These are phyloP conservation scores for Caenorhabditis sp. DNA, from an alignment of 2,888 invertebrate genomes.

Conservation along the genomic window DNA sequence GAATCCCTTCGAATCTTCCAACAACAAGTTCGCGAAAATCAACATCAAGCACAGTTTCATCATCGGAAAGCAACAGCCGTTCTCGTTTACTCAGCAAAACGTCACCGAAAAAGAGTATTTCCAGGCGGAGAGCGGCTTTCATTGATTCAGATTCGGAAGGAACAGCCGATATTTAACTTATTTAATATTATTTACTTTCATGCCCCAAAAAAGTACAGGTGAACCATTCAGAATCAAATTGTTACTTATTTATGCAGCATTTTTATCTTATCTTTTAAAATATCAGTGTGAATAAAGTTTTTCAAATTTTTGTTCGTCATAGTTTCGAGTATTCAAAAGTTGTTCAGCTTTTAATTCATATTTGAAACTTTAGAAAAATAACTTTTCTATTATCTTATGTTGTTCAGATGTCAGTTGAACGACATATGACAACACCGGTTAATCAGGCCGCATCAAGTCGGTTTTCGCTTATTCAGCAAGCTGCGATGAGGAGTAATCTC, in stretches of 20 bases:
- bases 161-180: too few species aligned
- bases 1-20: background rate
- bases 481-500: conserved; percentile 6
- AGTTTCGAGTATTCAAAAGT: too few species aligned
- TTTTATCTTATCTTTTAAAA: background rate
- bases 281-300: background rate
- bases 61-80: background rate
- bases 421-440: conserved; percentile 14
- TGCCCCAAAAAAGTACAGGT: too few species aligned
- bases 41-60: background rate
- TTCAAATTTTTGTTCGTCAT: background rate
- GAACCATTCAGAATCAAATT: too few species aligned
- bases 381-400: too few species aligned
- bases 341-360: too few species aligned
- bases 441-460: conserved; percentile 11
- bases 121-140: background rate
- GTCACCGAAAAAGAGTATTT: background rate
- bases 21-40: background rate
- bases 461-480: conserved; percentile 23
- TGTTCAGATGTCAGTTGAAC: conserved; percentile 14
- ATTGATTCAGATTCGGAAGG: background rate
- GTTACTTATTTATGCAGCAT: too few species aligned
- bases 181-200: too few species aligned
- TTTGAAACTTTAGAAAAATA: too few species aligned
- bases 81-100: background rate